Evolutionary conservation across 2,888 invertebrate species (phyloP).

Genomic region (Glaucopsyche alexis): DNA sequence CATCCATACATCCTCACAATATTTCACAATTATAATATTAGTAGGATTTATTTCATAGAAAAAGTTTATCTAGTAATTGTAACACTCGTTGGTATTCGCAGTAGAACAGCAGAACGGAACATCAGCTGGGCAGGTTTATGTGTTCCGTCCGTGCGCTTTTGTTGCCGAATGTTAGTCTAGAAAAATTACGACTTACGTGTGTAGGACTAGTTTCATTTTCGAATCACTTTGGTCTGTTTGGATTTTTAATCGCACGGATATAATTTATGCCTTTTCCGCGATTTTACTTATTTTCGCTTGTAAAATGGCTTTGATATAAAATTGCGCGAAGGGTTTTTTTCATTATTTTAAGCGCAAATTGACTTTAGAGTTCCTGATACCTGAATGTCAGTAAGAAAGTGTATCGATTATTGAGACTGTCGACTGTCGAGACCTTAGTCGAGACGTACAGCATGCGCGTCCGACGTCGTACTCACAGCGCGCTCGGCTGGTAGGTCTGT

Average conservation of each 20-base stretch:
- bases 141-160: constrained; percentile 44
- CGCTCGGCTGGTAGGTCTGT: too few species aligned
- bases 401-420: too few species aligned
- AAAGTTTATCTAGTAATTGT: not conserved
- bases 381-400: not conserved
- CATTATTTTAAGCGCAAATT: not conserved
- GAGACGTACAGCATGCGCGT: too few species aligned
- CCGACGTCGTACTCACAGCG: too few species aligned
- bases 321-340: not conserved
- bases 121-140: constrained; percentile 44
- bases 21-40: too few species aligned
- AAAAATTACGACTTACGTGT: constrained; percentile 42
- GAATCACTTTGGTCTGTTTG: constrained; percentile 36
- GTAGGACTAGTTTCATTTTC: constrained; percentile 40
- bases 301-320: not conserved
- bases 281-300: not conserved
- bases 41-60: not conserved
- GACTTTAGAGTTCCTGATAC: not conserved
- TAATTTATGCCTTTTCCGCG: constrained; percentile 12
- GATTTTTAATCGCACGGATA: constrained; percentile 20
- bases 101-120: constrained; percentile 41
- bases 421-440: too few species aligned
- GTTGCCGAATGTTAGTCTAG: constrained; percentile 43
- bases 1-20: too few species aligned
- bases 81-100: constrained; percentile 32